These are phyloP conservation scores for Salvelinus alpinus DNA, from an alignment of 2,113 vertebrate species.

Conservation along the genomic window DNA sequence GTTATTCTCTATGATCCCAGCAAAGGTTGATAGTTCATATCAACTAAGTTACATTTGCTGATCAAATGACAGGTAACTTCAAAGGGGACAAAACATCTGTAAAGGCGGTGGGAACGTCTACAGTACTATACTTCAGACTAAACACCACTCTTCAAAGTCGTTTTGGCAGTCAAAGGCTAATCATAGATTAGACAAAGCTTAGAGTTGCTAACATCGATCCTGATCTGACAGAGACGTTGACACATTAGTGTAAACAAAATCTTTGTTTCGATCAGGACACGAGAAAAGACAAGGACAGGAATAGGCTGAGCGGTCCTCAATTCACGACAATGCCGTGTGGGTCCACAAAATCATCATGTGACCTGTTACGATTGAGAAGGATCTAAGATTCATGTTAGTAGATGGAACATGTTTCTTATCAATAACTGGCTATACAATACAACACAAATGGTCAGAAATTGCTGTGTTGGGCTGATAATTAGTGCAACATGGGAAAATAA, in stretches of 20 bases:
- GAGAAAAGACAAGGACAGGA: too few species aligned
- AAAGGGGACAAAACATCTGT: not conserved
- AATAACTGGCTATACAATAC: slow-evolving; percentile 40
- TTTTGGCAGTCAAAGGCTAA: not conserved
- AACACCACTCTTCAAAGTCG: not conserved
- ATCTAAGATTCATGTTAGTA: not conserved
- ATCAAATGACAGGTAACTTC: not conserved
- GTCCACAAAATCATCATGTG: not conserved
- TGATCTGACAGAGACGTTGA: not conserved
- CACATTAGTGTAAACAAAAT: not conserved
- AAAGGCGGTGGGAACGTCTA: not conserved
- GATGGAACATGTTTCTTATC: not conserved
- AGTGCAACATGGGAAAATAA: slow-evolving; percentile 10
- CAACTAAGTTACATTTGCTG: not conserved
- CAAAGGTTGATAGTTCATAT: not conserved
- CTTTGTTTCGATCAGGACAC: not conserved
- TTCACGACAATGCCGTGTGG: too few species aligned
- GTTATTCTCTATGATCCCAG: not conserved
- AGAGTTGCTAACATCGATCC: not conserved
- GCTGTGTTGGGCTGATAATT: slow-evolving; percentile 28
- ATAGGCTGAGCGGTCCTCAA: too few species aligned
- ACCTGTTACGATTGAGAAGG: not conserved
- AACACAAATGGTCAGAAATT: slow-evolving; percentile 33
- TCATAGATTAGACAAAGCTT: not conserved
- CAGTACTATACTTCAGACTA: not conserved